Evolutionary conservation across 2,888 invertebrate species (phyloP).

Genomic region (Sipunculus nudus): DNA sequence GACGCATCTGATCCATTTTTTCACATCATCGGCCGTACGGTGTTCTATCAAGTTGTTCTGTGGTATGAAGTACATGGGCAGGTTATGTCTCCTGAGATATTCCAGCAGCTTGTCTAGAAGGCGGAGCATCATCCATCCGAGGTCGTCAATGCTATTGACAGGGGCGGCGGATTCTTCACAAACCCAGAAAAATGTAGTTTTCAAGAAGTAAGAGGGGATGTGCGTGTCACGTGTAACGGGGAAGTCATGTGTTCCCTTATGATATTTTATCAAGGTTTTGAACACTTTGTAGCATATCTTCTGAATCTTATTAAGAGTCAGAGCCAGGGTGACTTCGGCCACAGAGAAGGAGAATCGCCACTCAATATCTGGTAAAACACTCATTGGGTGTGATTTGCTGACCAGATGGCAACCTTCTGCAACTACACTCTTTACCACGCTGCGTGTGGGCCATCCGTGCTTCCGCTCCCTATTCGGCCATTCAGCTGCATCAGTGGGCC

Average conservation of each 20-base stretch:
- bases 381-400: too few species aligned
- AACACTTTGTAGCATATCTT: slow-evolving; percentile 44
- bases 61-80: slow-evolving; percentile 46
- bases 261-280: slow-evolving; percentile 37
- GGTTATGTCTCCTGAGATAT: slow-evolving; percentile 34
- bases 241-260: slow-evolving; percentile 26
- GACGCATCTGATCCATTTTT: too few species aligned
- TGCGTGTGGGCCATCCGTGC: too few species aligned
- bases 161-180: slow-evolving; percentile 42
- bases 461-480: too few species aligned
- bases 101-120: slow-evolving; percentile 44
- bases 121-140: slow-evolving; percentile 37
- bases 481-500: too few species aligned
- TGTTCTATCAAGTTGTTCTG: slow-evolving; percentile 44
- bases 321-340: slow-evolving; percentile 42
- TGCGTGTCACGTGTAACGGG: too few species aligned
- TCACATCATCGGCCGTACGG: too few species aligned
- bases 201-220: slow-evolving; percentile 41
- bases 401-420: too few species aligned
- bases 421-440: too few species aligned
- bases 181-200: slow-evolving; percentile 43
- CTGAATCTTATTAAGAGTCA: slow-evolving; percentile 43
- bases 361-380: too few species aligned
- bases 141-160: slow-evolving; percentile 40
- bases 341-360: slow-evolving; percentile 47